Conservation (phyloP, 2,113 vertebrate species). For the Gavia stellata region DNA sequence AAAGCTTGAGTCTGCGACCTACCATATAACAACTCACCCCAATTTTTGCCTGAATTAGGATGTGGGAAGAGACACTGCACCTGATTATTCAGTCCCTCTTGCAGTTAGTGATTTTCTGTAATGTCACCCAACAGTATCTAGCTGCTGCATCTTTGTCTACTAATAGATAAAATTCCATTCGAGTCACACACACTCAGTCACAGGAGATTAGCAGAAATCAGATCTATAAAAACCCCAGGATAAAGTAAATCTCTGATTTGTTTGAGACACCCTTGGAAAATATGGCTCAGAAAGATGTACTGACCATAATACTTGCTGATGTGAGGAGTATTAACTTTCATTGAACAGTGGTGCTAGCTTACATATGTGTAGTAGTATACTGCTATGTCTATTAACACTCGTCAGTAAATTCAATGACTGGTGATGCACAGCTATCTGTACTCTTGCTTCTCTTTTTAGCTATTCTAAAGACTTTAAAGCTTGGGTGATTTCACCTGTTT, state of each 20-base stretch:
- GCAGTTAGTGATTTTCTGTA: background rate
- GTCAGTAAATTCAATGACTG: background rate
- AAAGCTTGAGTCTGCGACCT: background rate
- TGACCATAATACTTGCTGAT: background rate
- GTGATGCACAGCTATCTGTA: background rate
- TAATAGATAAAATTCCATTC: background rate
- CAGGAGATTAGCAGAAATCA: background rate
- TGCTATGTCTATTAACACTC: accelerated
- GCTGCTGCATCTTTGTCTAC: background rate
- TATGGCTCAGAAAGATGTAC: background rate
- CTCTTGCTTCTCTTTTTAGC: background rate
- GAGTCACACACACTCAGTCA: background rate
- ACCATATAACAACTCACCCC: background rate
- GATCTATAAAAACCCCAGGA: background rate
- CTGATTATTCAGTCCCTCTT: background rate
- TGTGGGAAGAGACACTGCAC: background rate
- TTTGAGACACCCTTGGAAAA: background rate
- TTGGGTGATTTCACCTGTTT: background rate
- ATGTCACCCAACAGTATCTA: background rate
- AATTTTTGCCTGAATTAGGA: background rate
- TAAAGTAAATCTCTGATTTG: background rate
- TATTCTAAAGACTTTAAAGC: background rate
- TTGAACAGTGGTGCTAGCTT: accelerated
- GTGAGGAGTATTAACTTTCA: background rate
- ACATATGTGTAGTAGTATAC: background rate